A percentile compares a stretch with the other conserved stretches of the same genome.
Conservation (phyloP, 2,113 vertebrate species). For the Rutilus rutilus region DNA sequence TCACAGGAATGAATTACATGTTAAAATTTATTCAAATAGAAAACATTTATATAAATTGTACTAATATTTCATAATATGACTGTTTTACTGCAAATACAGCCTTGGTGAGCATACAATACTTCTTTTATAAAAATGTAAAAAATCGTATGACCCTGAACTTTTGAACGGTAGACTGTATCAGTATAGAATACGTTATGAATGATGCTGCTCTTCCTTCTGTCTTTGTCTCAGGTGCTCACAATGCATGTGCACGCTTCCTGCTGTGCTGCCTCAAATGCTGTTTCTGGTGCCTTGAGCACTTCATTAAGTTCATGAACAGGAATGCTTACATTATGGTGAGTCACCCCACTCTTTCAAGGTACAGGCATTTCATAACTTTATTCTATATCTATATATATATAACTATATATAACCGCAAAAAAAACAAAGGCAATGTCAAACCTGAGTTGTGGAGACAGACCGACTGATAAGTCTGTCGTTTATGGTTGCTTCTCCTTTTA, state of each 20-base stretch:
- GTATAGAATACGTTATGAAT: not conserved
- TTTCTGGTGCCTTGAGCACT: constrained; percentile 96
- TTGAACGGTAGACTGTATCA: no score
- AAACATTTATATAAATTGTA: no score
- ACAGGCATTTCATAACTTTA: not conserved
- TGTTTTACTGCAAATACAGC: not conserved
- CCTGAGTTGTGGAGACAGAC: not conserved
- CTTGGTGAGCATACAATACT: not conserved
- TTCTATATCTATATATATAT: not conserved
- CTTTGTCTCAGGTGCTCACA: constrained; percentile 82
- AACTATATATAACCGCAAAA: not conserved
- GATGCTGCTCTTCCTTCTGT: not conserved
- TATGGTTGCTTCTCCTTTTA: not conserved
- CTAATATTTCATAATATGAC: no score
- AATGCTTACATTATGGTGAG: constrained; percentile 98
- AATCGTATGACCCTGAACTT: no score
- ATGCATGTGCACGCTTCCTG: constrained; percentile 80
- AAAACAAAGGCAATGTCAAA: not conserved
- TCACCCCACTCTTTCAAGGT: constrained; percentile 30
- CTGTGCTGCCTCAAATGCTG: constrained; percentile 92
- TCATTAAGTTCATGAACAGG: constrained; percentile 94
- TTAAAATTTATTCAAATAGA: no score
- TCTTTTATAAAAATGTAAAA: not conserved
- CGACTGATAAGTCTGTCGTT: not conserved
- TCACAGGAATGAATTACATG: no score